Evolutionary conservation across 2,113 vertebrate species (phyloP).

Genomic region (Zeus faber): DNA sequence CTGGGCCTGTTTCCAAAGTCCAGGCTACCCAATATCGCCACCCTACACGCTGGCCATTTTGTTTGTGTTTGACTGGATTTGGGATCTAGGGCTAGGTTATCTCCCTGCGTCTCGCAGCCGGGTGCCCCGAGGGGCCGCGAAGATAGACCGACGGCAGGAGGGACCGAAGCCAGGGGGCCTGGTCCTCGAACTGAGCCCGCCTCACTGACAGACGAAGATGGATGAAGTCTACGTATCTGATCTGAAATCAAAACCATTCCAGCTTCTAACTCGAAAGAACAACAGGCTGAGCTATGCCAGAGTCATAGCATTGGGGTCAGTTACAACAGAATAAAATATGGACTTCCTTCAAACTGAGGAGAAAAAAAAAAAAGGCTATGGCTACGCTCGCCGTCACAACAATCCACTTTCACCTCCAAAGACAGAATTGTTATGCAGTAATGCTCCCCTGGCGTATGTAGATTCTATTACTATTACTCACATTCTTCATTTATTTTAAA

Average conservation of each 20-base stretch:
- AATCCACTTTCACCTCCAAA: too few relatives aligned
- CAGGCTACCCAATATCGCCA: background rate
- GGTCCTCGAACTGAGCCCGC: conserved; percentile 23
- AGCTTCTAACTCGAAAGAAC: too few relatives aligned
- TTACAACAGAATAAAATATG: too few relatives aligned
- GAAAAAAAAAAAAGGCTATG: too few relatives aligned
- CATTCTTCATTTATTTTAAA: too few relatives aligned
- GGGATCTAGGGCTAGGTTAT: background rate
- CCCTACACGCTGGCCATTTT: background rate
- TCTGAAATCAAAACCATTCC: background rate
- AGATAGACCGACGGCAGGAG: background rate
- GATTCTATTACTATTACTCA: too few relatives aligned
- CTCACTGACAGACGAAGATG: conserved; percentile 34
- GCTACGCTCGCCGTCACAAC: too few relatives aligned
- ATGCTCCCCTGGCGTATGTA: too few relatives aligned
- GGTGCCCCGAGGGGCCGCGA: background rate
- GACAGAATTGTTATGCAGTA: too few relatives aligned
- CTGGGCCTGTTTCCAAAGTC: background rate
- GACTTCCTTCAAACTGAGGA: too few relatives aligned
- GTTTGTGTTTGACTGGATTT: background rate
- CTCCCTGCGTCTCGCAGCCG: background rate
- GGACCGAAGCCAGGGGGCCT: conserved; percentile 7
- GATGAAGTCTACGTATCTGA: conserved; percentile 16
- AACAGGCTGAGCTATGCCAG: too few relatives aligned
- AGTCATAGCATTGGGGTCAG: too few relatives aligned